Evolutionary conservation across 64 coral and sea anemone species (phyloP), one percentile per base, ranked within the genome.

Genomic region (Catalaphyllia jardinei): DNA sequence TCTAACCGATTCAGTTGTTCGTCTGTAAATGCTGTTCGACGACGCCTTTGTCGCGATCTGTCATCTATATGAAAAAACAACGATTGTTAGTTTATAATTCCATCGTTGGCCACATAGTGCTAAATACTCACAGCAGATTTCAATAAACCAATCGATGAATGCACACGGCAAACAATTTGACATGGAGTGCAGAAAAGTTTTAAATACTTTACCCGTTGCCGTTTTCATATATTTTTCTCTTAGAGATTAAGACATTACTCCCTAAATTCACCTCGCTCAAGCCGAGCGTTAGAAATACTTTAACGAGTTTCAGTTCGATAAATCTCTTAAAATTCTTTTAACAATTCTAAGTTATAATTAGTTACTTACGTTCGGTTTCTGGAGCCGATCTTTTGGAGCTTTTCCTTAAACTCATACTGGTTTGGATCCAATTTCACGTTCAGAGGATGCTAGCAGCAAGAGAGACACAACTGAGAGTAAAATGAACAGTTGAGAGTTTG

Each of bases 1-100:
- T 92, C 90, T 10, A 92, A 49, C 31, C 72, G 71, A 64, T 85
- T 29, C 4, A 92, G 90, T 27, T 92, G 90, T 35, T 86, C 72
- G 29, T 77, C 31, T 2, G 90, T 78, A 31, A 92, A 92, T 18
- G 90, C 83, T 71, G 82, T 92, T 71, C 90, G 75, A 10, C 84
- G 60, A 13, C 90, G 82, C 10, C 90, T 83, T 86, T 86, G 33
- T 33, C 82, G 85, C 42, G 9, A 29, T 74, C 9, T 29, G 9
- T 52, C 46, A 87, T 8, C 85, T 87, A 22, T 10, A 33, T 17
- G 55, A 67, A 65, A 39, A 0, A 29, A 77, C 11, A 69, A 1
- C 10, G 3, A 5, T 29, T 19, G 24, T 65, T 65, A 18, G 62
- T 24, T 35, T n/a, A n/a, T n/a, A n/a, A n/a, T n/a, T 65, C 24